Percentiles rank a stretch among this genome's conserved stretches.
Conservation (phyloP, 2,888 invertebrate genomes). For the Caenorhabditis sp. region DNA sequence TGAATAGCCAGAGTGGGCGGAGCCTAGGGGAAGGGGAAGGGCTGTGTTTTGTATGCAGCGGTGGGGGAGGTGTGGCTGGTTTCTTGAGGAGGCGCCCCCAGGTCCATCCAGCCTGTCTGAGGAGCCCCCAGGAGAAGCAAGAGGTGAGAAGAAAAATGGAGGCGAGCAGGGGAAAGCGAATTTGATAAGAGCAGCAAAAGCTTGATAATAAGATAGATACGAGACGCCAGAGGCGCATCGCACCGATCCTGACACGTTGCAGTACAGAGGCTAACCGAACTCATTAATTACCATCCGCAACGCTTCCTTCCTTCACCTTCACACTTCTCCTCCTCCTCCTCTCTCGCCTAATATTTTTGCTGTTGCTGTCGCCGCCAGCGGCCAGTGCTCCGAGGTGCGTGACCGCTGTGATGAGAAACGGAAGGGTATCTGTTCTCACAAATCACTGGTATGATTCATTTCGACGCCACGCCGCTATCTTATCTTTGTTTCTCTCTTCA, state of each 20-base stretch:
- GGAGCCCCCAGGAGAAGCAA: conserved; percentile 19
- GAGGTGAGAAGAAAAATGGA: conserved; percentile 41
- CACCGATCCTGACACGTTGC: conserved; percentile 32
- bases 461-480: background rate
- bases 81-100: conserved; percentile 31
- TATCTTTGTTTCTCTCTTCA: background rate
- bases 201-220: conserved; percentile 47
- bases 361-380: conserved; percentile 12
- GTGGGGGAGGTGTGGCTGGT: conserved; percentile 53
- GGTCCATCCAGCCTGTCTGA: conserved; percentile 32
- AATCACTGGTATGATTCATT: conserved; percentile 25
- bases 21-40: conserved; percentile 6
- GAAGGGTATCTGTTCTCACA: background rate
- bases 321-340: conserved; percentile 23
- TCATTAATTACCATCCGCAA: conserved; percentile 64
- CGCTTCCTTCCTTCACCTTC: conserved; percentile 18
- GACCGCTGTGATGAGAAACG: background rate
- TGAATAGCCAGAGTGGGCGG: conserved; percentile 35
- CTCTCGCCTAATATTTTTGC: conserved; percentile 14
- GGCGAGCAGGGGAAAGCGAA: background rate
- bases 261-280: conserved; percentile 53
- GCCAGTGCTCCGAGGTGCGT: background rate
- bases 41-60: conserved; percentile 58
- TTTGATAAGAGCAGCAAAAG: conserved; percentile 14
- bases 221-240: conserved; percentile 10